A percentile compares a stretch with the other conserved stretches of the same genome.
These are phyloP conservation scores for Xyrauchen texanus DNA, from an alignment of 2,113 vertebrate genomes.

Conservation along the genomic window DNA sequence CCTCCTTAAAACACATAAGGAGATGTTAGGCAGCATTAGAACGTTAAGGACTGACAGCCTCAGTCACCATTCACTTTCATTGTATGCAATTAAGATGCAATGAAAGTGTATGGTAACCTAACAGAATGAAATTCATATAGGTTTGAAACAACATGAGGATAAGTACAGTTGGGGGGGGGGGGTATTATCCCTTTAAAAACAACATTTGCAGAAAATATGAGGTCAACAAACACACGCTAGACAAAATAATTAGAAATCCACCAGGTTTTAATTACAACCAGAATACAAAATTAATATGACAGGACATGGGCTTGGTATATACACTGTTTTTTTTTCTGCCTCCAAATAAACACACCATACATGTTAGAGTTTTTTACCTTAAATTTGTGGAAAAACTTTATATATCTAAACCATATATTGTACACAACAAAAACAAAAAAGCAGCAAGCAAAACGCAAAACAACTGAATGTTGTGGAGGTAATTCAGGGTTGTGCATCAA, in stretches of 20 bases:
- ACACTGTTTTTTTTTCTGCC: constrained; percentile 17
- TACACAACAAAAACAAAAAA: constrained; percentile 6
- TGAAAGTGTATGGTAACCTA: too few relatives aligned
- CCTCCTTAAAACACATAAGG: too few relatives aligned
- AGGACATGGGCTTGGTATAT: constrained; percentile 38
- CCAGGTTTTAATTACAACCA: constrained; percentile 60
- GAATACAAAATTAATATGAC: constrained; percentile 60
- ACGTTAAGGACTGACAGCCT: too few relatives aligned
- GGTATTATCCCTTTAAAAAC: neutral
- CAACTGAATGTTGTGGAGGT: neutral
- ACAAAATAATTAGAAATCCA: constrained; percentile 50
- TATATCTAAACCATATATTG: constrained; percentile 4
- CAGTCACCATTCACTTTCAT: too few relatives aligned
- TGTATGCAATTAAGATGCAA: too few relatives aligned
- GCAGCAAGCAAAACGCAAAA: constrained; percentile 23
- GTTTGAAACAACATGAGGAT: too few relatives aligned
- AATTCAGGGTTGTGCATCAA: constrained; percentile 38
- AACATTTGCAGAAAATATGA: neutral
- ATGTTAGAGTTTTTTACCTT: constrained; percentile 7
- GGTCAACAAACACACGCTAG: constrained; percentile 23
- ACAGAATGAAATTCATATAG: too few relatives aligned
- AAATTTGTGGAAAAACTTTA: neutral
- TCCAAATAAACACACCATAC: constrained; percentile 28
- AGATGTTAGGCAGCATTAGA: too few relatives aligned
- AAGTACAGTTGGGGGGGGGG: too few relatives aligned